Base-by-base conservation (phyloP, 2,797 vertebrate genomes). In the Tachyglossus aculeatus region DNA sequence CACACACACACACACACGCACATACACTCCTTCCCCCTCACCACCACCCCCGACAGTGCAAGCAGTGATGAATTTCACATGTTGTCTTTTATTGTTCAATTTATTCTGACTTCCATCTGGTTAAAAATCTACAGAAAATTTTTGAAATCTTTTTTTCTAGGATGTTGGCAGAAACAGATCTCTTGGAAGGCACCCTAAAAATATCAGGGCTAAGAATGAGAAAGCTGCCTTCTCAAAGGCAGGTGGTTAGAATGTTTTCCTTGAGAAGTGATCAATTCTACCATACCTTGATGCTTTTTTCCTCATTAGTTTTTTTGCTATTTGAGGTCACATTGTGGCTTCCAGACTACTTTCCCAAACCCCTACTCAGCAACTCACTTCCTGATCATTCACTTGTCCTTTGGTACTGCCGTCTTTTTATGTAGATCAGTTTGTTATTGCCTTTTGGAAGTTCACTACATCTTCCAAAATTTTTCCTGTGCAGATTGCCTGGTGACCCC, bases 41-140 rank as follows among this genome's bases (percentile, higher is more conserved):
- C n/a, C n/a, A n/a, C n/a, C n/a, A 8, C 2, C 10, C 34, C 12
- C 22, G 34, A 24, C 77, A 41, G 38, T 53, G 31, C 71, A 85
- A 65, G 71, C 60, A 80, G 67, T 36, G 77, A 70, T 48, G 68
- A 44, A 51, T 65, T 82, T 73, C 4, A 25, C 71, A 47, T 61
- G 72, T 76, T 80, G 73, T 67, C 60, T 76, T 80, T 75, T 78
- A 70, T 68, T 45, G 59, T 68, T 52, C 62, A 34, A 72, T 74
- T 59, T 69, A 74, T 18, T 76, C 62, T 78, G 58, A 81, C n/a
- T 73, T 84, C 67, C 77, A 77, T 68, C 73, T 86, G 79, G 67
- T 76, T 80, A 75, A 86, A 78, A 76, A 72, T 59, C 43, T 74
- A 0, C 55, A 54, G 36, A 63, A 71, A 45, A 59, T 44, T 74